These are phyloP conservation scores for Columba guinea DNA, from an alignment of 2,797 vertebrate species.

Conservation along the genomic window DNA sequence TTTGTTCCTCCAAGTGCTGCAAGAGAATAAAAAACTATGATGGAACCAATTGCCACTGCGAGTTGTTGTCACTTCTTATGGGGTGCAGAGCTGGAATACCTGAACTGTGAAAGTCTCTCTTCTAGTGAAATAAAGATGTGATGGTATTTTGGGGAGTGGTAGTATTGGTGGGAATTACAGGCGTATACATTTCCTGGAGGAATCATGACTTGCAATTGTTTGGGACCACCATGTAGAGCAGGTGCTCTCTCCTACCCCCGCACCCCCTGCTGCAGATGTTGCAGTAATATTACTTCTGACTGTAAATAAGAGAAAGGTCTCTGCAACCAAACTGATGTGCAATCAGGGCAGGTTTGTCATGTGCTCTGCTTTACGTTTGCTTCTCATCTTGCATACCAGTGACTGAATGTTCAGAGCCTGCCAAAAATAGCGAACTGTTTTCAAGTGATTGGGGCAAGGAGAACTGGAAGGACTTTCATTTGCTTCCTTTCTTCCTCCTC, in stretches of 20 bases:
- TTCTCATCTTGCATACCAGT: constrained; percentile 19
- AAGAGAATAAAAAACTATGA: not conserved
- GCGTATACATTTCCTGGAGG: accelerated
- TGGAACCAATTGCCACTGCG: not conserved
- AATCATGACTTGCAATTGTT: accelerated
- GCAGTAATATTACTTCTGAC: not conserved
- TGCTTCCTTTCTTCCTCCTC: not conserved
- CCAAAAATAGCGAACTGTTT: constrained; percentile 41
- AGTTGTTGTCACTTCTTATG: not conserved
- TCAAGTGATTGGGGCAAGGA: constrained; percentile 15
- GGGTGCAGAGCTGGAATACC: not conserved
- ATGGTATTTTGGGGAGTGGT: not conserved
- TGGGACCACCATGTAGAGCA: not conserved
- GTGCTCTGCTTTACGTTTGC: constrained; percentile 3
- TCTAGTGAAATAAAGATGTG: not conserved
- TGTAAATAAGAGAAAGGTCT: not conserved
- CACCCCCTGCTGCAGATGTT: not conserved
- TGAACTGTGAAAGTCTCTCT: accelerated
- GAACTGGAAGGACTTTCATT: not conserved
- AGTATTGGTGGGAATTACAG: not conserved
- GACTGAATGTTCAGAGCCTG: not conserved
- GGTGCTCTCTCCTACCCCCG: not conserved
- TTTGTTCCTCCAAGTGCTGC: not conserved
- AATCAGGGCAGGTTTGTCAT: not conserved
- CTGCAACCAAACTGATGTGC: not conserved